phyloP scores from a whole-genome alignment of 1,140 invertebrate species.

The Apis dorsata region DNA sequence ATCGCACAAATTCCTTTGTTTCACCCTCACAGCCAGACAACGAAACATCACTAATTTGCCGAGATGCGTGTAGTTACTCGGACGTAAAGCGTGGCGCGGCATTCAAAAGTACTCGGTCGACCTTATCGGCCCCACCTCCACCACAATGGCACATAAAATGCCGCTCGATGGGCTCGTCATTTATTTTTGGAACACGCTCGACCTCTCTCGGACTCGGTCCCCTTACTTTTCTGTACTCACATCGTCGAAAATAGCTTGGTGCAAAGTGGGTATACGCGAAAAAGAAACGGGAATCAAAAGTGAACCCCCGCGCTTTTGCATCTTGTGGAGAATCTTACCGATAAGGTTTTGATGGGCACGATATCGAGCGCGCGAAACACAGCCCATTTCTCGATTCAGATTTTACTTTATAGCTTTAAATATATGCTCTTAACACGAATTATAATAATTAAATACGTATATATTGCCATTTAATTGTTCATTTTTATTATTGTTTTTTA shows the following conservation, averaged over 20 bases:
- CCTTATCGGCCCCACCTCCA: slow-evolving; percentile 48
- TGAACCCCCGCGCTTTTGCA: slow-evolving; percentile 26
- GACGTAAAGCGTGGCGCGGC: slow-evolving; percentile 27
- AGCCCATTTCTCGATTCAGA: background rate
- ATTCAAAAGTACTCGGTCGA: slow-evolving; percentile 44
- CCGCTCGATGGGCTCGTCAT: slow-evolving; percentile 61
- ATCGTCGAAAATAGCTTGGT: slow-evolving; percentile 60
- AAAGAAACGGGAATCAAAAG: slow-evolving; percentile 50
- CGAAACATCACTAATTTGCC: slow-evolving; percentile 17
- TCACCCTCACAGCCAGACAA: background rate
- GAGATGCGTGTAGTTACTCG: background rate
- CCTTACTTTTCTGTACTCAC: slow-evolving; percentile 61
- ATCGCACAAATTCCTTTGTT: background rate
- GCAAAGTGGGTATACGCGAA: slow-evolving; percentile 57
- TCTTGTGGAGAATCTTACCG: background rate
- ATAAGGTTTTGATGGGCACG: slow-evolving; percentile 16
- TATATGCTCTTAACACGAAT: too few species aligned
- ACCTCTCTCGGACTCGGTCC: slow-evolving; percentile 62
- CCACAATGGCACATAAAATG: slow-evolving; percentile 40
- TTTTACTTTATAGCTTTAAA: background rate
- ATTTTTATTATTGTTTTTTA: too few species aligned
- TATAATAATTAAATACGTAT: too few species aligned
- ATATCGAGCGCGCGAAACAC: background rate
- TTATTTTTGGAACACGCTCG: slow-evolving; percentile 64
- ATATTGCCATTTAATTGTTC: too few species aligned